Evolutionary conservation across 2,113 vertebrate genomes (phyloP).

Genomic region (Echinops telfairi): DNA sequence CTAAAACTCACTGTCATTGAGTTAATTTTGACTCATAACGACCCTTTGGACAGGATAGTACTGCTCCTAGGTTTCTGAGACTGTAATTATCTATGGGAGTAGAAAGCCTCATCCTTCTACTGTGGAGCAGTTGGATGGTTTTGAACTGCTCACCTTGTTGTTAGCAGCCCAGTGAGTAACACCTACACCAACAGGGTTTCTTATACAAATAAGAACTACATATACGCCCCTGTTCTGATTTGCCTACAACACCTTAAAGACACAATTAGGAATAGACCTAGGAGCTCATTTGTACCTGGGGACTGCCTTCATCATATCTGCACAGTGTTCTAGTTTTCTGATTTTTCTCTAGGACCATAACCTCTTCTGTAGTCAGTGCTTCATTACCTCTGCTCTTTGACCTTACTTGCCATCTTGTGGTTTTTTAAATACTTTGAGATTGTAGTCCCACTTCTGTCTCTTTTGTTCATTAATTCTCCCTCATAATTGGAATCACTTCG

Average conservation of each 20-base stretch:
- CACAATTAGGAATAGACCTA: neutral
- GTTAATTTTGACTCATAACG: too few species aligned
- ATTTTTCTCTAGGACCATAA: conserved; percentile 23
- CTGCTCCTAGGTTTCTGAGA: too few species aligned
- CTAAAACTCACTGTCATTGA: too few species aligned
- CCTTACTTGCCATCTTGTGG: neutral
- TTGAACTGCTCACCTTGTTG: too few species aligned
- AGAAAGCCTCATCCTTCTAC: too few species aligned
- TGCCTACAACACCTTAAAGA: neutral
- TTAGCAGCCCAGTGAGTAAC: too few species aligned
- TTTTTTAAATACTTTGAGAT: neutral
- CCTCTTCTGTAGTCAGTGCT: conserved; percentile 29
- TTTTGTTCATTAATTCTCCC: neutral
- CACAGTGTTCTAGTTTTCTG: neutral
- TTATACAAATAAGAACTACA: too few species aligned
- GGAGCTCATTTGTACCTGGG: neutral
- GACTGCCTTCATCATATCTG: neutral
- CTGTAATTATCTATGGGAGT: too few species aligned
- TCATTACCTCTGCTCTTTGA: neutral
- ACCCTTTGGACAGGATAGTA: too few species aligned
- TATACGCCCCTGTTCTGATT: too few species aligned
- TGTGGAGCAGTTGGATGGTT: too few species aligned
- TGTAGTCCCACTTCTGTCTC: neutral
- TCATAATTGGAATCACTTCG: neutral
- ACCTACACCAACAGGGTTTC: too few species aligned